Percentiles rank a stretch among this genome's conserved stretches.
These are phyloP conservation scores for Ploceus nigricollis DNA, from an alignment of 2,113 vertebrate genomes.

Conservation along the genomic window DNA sequence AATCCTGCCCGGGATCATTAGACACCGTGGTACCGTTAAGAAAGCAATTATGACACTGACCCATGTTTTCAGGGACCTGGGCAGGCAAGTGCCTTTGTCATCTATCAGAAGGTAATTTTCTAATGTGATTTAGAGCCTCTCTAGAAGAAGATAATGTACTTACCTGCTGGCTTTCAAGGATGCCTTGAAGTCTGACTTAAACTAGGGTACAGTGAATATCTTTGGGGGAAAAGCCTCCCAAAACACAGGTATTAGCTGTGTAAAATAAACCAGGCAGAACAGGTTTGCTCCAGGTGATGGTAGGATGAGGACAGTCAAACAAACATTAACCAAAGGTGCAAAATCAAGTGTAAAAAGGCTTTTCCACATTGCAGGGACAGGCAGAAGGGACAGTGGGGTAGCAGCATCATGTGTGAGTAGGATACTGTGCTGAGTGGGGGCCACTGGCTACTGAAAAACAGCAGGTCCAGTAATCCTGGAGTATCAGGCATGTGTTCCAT, in stretches of 20 bases:
- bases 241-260: neutral
- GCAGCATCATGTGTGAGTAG: neutral
- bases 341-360: neutral
- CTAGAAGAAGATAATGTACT: conserved; percentile 11
- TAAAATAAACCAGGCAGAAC: neutral
- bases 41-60: neutral
- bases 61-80: neutral
- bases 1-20: conserved; percentile 10
- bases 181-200: neutral
- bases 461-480: neutral
- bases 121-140: neutral
- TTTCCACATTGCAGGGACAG: neutral
- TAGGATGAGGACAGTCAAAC: neutral
- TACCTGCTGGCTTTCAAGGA: conserved; percentile 1
- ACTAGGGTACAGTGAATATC: neutral
- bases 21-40: neutral
- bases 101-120: neutral
- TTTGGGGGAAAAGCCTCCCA: neutral
- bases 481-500: neutral
- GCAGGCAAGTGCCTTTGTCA: neutral
- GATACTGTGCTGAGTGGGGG: neutral
- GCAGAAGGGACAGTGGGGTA: neutral
- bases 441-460: neutral
- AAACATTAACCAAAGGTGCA: neutral
- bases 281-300: neutral